Evolutionary conservation across 2,797 vertebrate species (phyloP).

Genomic region (Hydrolagus colliei): DNA sequence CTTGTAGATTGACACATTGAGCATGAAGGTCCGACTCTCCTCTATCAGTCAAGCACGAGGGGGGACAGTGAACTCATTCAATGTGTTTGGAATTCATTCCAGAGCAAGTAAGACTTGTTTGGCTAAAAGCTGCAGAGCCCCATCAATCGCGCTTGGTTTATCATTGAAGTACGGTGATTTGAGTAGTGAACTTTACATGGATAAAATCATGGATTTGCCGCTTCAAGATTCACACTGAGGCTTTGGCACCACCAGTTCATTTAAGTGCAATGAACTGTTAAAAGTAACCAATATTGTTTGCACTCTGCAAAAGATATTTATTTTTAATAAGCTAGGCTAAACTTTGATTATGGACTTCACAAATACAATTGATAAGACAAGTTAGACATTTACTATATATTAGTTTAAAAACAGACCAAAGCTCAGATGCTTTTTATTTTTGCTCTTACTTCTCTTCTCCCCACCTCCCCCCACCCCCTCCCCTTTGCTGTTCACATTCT

Average conservation of each 20-base stretch:
- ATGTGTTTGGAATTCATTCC: no score
- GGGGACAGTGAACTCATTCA: neutral
- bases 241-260: neutral
- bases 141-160: no score
- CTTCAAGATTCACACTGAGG: neutral
- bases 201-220: neutral
- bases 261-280: constrained; percentile 13
- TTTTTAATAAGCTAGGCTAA: neutral
- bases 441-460: neutral
- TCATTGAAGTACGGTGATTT: no score
- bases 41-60: neutral
- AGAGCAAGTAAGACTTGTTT: no score
- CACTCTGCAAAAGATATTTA: neutral
- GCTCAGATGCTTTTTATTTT: neutral
- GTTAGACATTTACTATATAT: neutral
- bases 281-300: neutral
- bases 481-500: neutral
- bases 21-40: neutral
- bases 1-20: neutral
- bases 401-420: neutral
- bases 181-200: no score
- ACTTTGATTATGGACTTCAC: neutral
- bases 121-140: no score
- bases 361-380: neutral
- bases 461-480: neutral